Base-by-base conservation (phyloP, 30 jellyfish, hydroid and myxozoan species). In the Phacellophora camtschatica region DNA sequence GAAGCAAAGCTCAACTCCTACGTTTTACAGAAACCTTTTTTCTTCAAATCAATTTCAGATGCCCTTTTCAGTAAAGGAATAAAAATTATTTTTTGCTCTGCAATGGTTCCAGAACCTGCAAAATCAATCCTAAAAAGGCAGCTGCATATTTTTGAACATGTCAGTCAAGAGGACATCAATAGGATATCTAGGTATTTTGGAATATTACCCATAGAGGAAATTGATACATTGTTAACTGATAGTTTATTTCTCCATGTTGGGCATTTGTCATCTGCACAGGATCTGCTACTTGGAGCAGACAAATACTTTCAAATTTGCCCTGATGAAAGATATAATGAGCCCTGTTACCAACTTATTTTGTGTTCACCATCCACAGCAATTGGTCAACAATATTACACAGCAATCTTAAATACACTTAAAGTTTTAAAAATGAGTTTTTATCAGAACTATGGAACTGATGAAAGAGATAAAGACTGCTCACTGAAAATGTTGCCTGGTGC, bases 291-390 rank as follows among this genome's bases (percentile, higher is more conserved):
- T 32, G 91, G 91, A 8, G 66, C 66, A 46, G 76, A 66, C 18
- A 30, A 62, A 5, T 80, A 46, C 33, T 15, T 56, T 20, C 29
- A 63, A 18, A 27, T 80, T 20, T 16, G 28, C 36, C 83, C 84
- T 7, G 43, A 58, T 0, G 53, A 36, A 29, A 9, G 34, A 4
- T 35, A 33, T 39, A 16, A 66, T 12, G 37, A 36, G 13, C 84
- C 91, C 32, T 58, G 55, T 55, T 49, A 51, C 25, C 91, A 80
- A 28, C 37, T 82, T 12, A 35, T 82, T 6, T 27, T 84, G 2
- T 71, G 84, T 53, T 51, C 95, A 13, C 84, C 88, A 45, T 67
- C 84, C 29, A 19, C 70, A 10, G 81, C 83, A 5, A 72, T 84
- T 55, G 75, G 76, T 9, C 78, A 67, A 33, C 95, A 84, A 59